Conservation (phyloP, 2,888 invertebrate genomes). For the Antitype chi region DNA sequence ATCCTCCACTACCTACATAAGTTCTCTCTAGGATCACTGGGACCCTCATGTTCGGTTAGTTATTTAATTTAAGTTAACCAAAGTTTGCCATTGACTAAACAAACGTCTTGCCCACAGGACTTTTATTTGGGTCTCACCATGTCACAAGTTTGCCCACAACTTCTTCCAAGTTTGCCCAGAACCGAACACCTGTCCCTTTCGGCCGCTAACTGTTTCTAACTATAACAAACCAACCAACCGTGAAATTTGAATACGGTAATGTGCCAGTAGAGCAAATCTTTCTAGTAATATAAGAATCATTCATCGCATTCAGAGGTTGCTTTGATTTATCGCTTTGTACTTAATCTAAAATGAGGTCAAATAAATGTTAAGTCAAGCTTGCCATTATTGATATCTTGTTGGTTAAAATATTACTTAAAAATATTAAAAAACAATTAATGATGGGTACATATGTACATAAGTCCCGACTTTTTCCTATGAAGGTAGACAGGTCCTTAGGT, state of each 20-base stretch:
- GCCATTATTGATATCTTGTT: neutral
- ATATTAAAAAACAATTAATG: neutral
- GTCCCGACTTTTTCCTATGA: neutral
- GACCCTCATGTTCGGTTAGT: constrained; percentile 25
- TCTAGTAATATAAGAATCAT: neutral
- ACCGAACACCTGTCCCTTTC: constrained; percentile 60
- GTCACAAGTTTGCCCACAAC: constrained; percentile 55
- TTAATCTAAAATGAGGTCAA: neutral
- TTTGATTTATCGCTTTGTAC: neutral
- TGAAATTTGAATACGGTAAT: constrained; percentile 44
- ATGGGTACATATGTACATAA: neutral
- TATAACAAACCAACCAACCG: constrained; percentile 39
- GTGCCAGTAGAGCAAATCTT: neutral
- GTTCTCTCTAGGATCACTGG: neutral
- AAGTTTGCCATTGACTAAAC: constrained; percentile 47
- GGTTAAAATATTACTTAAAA: neutral
- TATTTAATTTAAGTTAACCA: constrained; percentile 47
- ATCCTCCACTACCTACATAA: neutral
- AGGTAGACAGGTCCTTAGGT: neutral
- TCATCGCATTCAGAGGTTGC: neutral
- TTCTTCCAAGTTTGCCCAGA: constrained; percentile 53
- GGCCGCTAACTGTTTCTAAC: constrained; percentile 54
- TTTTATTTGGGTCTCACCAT: constrained; percentile 41
- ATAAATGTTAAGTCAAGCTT: neutral
- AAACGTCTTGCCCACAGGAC: constrained; percentile 43